Evolutionary conservation across 2,888 invertebrate species (phyloP).

Genomic region (Unio delphinus): DNA sequence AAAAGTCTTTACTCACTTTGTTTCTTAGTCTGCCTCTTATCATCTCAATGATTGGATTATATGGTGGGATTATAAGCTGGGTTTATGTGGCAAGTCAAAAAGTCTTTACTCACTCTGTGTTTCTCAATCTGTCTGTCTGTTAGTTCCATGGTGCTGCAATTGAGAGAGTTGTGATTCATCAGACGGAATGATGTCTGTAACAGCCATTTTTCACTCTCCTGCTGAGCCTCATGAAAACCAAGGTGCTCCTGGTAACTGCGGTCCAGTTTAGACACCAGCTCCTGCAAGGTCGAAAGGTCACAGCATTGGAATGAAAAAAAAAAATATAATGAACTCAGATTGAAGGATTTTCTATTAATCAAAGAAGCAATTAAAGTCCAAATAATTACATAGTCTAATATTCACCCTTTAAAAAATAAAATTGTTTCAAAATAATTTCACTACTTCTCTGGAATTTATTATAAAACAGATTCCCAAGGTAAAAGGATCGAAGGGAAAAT

Average conservation of each 20-base stretch:
- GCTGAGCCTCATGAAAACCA: conserved; percentile 88
- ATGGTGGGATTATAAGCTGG: neutral
- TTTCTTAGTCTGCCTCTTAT: conserved; percentile 92
- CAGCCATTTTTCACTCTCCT: conserved; percentile 96
- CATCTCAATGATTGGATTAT: conserved; percentile 82
- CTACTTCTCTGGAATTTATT: no score
- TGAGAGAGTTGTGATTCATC: conserved; percentile 95
- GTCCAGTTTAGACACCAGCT: conserved; percentile 76
- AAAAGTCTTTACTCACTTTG: conserved; percentile 72
- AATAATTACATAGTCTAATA: no score
- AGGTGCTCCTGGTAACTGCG: conserved; percentile 80
- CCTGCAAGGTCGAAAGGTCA: conserved; percentile 31
- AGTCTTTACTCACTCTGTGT: conserved; percentile 77
- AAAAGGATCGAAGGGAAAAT: no score
- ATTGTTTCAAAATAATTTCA: no score
- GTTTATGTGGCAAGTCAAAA: neutral
- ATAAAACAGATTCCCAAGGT: no score
- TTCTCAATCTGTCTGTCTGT: conserved; percentile 92
- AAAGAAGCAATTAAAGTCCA: no score
- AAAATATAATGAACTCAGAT: no score
- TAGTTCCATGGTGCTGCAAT: conserved; percentile 91
- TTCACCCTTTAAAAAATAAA: no score
- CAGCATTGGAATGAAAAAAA: no score
- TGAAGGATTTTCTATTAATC: no score
- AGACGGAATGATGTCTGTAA: conserved; percentile 94